phyloP scores from a whole-genome alignment of 1,140 invertebrate species.

The Pentalonia nigronervosa region DNA sequence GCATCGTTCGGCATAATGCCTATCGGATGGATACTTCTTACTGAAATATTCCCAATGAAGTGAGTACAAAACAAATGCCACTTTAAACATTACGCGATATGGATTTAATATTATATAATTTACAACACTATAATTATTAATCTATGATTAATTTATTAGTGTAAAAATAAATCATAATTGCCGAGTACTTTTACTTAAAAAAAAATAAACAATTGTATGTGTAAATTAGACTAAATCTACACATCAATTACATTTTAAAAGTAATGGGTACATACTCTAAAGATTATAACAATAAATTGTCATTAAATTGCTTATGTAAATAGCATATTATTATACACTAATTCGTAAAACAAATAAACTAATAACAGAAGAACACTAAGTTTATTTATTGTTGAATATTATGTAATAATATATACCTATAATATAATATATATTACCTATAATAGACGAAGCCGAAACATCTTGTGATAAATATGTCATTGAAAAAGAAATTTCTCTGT shows the following conservation, averaged over 20 bases:
- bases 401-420: too few relatives aligned
- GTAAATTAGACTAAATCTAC: not conserved
- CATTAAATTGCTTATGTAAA: not conserved
- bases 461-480: not conserved
- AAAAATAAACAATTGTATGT: not conserved
- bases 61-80: conserved; percentile 43
- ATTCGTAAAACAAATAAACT: not conserved
- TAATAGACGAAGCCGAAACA: not conserved
- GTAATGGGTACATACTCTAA: not conserved
- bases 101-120: too few relatives aligned
- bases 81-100: not conserved
- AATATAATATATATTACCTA: too few relatives aligned
- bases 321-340: not conserved
- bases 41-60: conserved; percentile 62
- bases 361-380: not conserved
- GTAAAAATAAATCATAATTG: not conserved
- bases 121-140: not conserved
- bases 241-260: not conserved
- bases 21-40: conserved; percentile 62
- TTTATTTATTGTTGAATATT: not conserved
- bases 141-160: not conserved
- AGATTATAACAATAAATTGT: not conserved
- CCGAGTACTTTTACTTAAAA: not conserved
- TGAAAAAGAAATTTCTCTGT: not conserved
- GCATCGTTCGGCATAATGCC: conserved; percentile 54